Evolutionary conservation across 2,797 vertebrate genomes (phyloP).

Genomic region (Aldrovandia affinis): DNA sequence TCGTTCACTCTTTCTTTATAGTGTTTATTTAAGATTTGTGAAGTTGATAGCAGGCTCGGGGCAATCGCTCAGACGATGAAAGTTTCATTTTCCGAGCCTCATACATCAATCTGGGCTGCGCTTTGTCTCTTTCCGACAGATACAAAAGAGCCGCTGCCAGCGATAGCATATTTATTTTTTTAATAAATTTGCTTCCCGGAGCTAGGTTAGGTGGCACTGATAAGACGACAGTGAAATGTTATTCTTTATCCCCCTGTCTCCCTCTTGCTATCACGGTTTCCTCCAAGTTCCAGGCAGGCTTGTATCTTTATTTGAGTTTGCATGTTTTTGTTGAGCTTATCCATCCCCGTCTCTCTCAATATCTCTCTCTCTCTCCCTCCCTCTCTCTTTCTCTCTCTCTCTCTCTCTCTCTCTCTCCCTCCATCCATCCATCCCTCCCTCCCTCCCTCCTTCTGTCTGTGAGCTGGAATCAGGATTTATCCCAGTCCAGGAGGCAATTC

Average conservation of each 20-base stretch:
- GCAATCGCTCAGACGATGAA: conserved; percentile 61
- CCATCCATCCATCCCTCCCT: conserved; percentile 4
- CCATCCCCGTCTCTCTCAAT: conserved; percentile 15
- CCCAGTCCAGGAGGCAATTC: background rate
- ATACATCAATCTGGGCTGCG: conserved; percentile 62
- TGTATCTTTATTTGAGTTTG: conserved; percentile 40
- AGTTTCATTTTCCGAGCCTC: conserved; percentile 64
- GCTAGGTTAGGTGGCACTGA: conserved; percentile 49
- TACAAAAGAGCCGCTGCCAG: conserved; percentile 58
- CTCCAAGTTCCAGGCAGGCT: conserved; percentile 18
- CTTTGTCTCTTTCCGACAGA: conserved; percentile 61
- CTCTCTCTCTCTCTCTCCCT: background rate
- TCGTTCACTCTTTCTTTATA: conserved; percentile 41
- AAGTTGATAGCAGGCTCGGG: conserved; percentile 63
- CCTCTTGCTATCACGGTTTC: background rate
- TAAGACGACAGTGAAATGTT: conserved; percentile 50
- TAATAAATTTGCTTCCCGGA: conserved; percentile 59
- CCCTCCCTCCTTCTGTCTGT: background rate
- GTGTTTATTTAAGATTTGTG: conserved; percentile 64
- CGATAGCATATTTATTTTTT: conserved; percentile 59
- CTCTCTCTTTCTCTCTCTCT: conserved; percentile 6
- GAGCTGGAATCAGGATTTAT: background rate
- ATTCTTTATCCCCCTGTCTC: conserved; percentile 38
- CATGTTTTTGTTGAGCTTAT: conserved; percentile 8
- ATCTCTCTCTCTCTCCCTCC: conserved; percentile 3